Evolutionary conservation across 2,113 vertebrate species (phyloP).

Genomic region (Xiphias gladius): DNA sequence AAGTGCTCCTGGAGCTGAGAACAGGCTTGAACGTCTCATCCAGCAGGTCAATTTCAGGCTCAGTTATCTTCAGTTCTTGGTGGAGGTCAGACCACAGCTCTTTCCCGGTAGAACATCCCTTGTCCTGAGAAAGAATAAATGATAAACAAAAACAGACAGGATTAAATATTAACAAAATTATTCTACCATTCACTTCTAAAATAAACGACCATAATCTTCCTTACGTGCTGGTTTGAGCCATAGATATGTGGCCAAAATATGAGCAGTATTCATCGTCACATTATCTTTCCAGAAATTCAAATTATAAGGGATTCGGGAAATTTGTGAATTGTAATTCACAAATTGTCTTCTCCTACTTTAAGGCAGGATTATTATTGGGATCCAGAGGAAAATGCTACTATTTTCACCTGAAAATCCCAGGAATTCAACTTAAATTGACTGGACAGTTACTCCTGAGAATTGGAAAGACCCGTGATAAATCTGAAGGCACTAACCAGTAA

Average conservation of each 20-base stretch:
- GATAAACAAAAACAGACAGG: conserved; percentile 19
- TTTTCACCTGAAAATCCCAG: no score
- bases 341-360: neutral
- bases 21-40: conserved; percentile 68
- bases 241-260: neutral
- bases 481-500: neutral
- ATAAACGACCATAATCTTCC: neutral
- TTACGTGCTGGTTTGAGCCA: neutral
- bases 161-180: neutral
- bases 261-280: neutral
- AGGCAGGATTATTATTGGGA: neutral
- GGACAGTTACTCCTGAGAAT: neutral
- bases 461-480: neutral
- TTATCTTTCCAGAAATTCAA: neutral
- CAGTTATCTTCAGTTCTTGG: conserved; percentile 90
- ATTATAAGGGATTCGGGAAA: neutral
- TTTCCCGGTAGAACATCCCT: conserved; percentile 69
- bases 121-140: conserved; percentile 78
- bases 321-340: neutral
- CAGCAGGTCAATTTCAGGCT: conserved; percentile 86
- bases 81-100: conserved; percentile 87
- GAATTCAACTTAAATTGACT: neutral
- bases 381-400: neutral
- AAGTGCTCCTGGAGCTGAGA: conserved; percentile 47
- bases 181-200: neutral